A percentile compares a stretch with the other conserved stretches of the same genome.
phyloP scores from a whole-genome alignment of 2,113 vertebrate species.

The Xenus cinereus region DNA sequence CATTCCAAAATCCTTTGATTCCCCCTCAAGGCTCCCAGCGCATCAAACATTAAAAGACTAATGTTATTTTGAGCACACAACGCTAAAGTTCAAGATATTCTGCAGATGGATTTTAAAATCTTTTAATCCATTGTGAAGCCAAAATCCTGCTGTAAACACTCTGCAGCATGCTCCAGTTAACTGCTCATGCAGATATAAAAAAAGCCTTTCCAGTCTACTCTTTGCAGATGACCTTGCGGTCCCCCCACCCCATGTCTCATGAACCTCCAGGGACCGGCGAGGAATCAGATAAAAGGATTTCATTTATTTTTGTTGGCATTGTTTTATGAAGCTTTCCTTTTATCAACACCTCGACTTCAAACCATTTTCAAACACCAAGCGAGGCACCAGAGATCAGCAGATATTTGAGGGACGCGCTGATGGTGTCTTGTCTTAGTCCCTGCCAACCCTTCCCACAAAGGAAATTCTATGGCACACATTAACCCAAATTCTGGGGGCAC shows the following conservation, averaged over 20 bases:
- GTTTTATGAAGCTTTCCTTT: constrained; percentile 42
- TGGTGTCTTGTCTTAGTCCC: neutral
- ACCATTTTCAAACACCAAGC: neutral
- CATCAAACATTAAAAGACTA: constrained; percentile 12
- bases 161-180: constrained; percentile 33
- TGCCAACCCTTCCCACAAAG: neutral
- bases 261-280: neutral
- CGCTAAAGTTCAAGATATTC: constrained; percentile 26
- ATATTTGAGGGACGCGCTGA: neutral
- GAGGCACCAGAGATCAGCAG: neutral
- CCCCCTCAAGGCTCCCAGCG: neutral
- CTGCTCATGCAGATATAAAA: constrained; percentile 14
- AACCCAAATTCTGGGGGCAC: neutral
- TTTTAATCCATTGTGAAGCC: constrained; percentile 44
- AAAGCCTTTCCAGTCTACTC: constrained; percentile 2
- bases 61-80: neutral
- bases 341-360: constrained; percentile 3
- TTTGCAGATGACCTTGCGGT: constrained; percentile 48
- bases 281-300: constrained; percentile 36
- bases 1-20: neutral
- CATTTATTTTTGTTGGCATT: neutral
- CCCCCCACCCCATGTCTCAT: neutral
- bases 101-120: constrained; percentile 15
- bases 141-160: neutral
- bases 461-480: neutral